Evolutionary conservation across 2,888 invertebrate species (phyloP), one percentile per base, ranked within the genome.

Genomic region (Hedychridium roseum): DNA sequence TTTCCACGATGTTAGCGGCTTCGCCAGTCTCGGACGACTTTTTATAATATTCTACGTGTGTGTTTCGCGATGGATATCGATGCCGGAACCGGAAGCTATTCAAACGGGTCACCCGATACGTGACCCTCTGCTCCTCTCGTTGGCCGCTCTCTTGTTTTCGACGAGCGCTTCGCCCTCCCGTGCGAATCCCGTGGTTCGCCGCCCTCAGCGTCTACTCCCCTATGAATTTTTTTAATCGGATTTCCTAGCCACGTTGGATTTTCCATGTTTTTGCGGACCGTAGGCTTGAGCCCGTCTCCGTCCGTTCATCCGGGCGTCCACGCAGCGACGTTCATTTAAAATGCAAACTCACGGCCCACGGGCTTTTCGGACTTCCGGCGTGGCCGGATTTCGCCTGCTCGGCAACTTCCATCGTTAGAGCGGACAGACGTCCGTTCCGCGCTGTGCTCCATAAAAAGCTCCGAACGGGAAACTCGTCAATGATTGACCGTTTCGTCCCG

Each of bases 191-290:
- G 53, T 51, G 54, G 5, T 9, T 5, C 57, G 48, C 27, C n/a
- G 14, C 41, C 48, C 42, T n/a, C 49, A 54, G 32, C 57, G 43
- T 46, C 57, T 43, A 58, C 50, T 64, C 65, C 58, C 65, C 50
- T 52, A 65, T 64, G 66, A 65, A 69, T 66, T 69, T 69, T 69
- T 69, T 67, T 61, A 69, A 69, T 69, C 66, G 66, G 65, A 56
- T 68, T 69, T 61, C 56, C 54, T 51, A 30, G 52, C 48, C 50
- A 47, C 54, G 58, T 54, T 60, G 56, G 52, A 54, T 60, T 57
- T 48, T 39, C 35, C 50, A 58, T 35, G 41, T 37, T 14, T 30
- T 30, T 42, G 36, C 48, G 41, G 39, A n/a, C 28, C 32, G 23
- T 37, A 11, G 18, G 38, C 42, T n/a, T n/a, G n/a, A n/a, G n/a